A percentile compares a stretch with the other conserved stretches of the same genome.
These are phyloP conservation scores for Megaceryle alcyon DNA, from an alignment of 2,797 vertebrate genomes.

Conservation along the genomic window DNA sequence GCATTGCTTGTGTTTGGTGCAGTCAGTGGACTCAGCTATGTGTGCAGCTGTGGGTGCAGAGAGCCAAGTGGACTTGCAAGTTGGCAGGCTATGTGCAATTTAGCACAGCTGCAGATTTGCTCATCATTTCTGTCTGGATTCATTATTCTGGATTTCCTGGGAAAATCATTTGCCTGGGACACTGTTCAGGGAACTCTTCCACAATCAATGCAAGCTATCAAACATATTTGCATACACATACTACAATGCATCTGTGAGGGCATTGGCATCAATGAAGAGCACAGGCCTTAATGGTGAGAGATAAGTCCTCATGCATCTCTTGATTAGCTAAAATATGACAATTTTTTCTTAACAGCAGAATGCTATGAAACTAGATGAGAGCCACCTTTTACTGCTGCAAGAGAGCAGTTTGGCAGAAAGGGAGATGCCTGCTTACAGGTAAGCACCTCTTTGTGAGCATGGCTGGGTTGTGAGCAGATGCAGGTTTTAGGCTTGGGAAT, in stretches of 20 bases:
- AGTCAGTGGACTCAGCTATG: neutral
- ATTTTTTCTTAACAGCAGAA: neutral
- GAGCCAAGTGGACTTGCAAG: neutral
- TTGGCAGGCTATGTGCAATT: neutral
- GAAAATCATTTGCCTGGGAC: neutral
- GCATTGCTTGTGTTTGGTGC: neutral
- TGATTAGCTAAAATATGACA: neutral
- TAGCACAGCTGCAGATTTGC: neutral
- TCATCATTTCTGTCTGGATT: neutral
- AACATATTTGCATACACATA: neutral
- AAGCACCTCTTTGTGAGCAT: neutral
- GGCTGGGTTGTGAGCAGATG: neutral
- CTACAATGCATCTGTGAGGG: neutral
- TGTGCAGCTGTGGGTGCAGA: neutral
- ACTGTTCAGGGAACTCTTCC: neutral
- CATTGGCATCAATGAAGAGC: neutral
- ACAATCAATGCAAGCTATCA: neutral
- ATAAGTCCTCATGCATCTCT: neutral
- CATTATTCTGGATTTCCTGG: neutral
- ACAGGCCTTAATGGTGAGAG: neutral
- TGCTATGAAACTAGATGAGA: neutral
- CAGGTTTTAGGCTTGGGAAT: neutral
- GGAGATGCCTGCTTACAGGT: neutral
- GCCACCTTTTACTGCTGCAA: neutral
- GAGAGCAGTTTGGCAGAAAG: neutral